Conservation (phyloP, 2,113 vertebrate species). For the Ameiurus melas region DNA sequence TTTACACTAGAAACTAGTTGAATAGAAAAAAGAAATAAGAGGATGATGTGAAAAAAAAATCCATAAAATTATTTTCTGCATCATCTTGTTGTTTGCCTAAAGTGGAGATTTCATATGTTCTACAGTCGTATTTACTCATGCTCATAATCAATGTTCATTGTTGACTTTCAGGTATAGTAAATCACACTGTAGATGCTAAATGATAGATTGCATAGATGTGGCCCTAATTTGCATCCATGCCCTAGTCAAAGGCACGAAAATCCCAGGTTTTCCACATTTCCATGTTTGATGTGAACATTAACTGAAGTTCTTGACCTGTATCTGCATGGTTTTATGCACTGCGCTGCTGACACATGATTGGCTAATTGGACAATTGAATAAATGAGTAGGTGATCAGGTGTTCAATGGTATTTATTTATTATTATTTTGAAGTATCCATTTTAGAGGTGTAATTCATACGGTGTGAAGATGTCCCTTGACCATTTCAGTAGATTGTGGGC, state of each 20-base stretch:
- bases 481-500: background rate
- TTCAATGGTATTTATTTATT: too few relatives aligned
- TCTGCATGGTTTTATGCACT: background rate
- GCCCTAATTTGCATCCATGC: background rate
- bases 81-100: too few relatives aligned
- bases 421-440: background rate
- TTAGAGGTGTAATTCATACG: background rate
- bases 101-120: too few relatives aligned
- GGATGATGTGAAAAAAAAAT: background rate
- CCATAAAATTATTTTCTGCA: too few relatives aligned
- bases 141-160: too few relatives aligned
- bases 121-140: too few relatives aligned
- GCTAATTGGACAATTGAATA: too few relatives aligned
- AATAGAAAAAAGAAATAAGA: too few relatives aligned
- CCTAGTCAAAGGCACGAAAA: background rate
- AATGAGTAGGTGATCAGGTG: too few relatives aligned
- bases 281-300: background rate
- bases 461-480: background rate
- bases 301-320: background rate
- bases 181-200: background rate
- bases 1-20: too few relatives aligned
- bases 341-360: background rate
- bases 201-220: background rate
- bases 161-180: too few relatives aligned
- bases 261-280: background rate